Conservation (phyloP, 2,113 vertebrate genomes). For the Syngnathus floridae region DNA sequence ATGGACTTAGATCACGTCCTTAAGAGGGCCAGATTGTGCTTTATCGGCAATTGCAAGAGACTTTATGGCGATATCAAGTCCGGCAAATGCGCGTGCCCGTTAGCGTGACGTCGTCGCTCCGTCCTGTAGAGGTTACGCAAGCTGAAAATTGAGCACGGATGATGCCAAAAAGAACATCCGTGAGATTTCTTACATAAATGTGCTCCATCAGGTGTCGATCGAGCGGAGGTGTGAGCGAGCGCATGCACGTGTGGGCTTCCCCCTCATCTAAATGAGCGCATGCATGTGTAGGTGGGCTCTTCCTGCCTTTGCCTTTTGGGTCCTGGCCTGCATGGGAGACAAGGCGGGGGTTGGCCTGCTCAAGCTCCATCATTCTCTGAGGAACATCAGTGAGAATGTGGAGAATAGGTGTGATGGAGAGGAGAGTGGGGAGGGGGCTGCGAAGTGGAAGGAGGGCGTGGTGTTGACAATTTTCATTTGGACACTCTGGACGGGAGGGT, state of each 20-base stretch:
- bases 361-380: conserved; percentile 41
- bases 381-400: conserved; percentile 10
- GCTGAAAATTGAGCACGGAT: neutral
- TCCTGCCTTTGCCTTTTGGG: conserved; percentile 35
- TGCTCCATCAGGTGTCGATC: conserved; percentile 13
- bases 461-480: no score
- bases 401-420: conserved; percentile 6
- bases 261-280: conserved; percentile 32
- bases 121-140: neutral
- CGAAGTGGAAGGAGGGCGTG: neutral
- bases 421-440: neutral
- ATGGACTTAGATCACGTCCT: conserved; percentile 54
- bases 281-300: conserved; percentile 49
- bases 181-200: conserved; percentile 35
- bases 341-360: conserved; percentile 55
- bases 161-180: conserved; percentile 8
- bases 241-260: conserved; percentile 35
- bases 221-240: conserved; percentile 43
- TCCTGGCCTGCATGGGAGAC: conserved; percentile 39
- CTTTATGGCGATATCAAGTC: conserved; percentile 8
- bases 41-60: conserved; percentile 8
- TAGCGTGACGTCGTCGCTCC: neutral
- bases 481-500: no score
- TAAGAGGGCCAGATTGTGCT: conserved; percentile 32
- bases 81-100: conserved; percentile 4